Percentiles rank a stretch among this genome's conserved stretches.
Evolutionary conservation across 2,888 invertebrate species (phyloP).

Genomic region (Cataglyphis rosenhaueri): DNA sequence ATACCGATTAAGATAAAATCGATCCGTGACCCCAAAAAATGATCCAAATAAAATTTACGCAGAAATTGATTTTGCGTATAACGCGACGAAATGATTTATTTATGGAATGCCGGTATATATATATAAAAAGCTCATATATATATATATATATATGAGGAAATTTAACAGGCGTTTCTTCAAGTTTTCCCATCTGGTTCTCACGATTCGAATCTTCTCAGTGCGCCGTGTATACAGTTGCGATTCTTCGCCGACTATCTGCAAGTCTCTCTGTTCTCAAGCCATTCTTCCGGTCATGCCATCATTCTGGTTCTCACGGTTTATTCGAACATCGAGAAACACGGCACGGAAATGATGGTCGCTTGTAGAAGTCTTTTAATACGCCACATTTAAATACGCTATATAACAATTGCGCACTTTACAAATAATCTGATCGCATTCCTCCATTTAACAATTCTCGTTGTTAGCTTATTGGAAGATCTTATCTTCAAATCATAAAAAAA

Average conservation of each 20-base stretch:
- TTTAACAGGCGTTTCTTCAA: constrained; percentile 41
- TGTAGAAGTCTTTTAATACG: constrained; percentile 41
- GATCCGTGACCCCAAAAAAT: constrained; percentile 17
- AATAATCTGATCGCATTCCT: constrained; percentile 5
- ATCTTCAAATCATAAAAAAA: constrained; percentile 35
- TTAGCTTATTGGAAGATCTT: constrained; percentile 15
- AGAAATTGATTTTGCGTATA: constrained; percentile 38
- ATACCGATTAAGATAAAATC: constrained; percentile 40
- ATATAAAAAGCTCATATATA: constrained; percentile 21
- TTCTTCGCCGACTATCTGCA: constrained; percentile 70
- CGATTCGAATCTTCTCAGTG: constrained; percentile 74
- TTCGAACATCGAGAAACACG: constrained; percentile 70
- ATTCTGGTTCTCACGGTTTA: constrained; percentile 75
- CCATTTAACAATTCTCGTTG: constrained; percentile 14
- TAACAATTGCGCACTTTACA: constrained; percentile 38
- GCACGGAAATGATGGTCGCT: constrained; percentile 65
- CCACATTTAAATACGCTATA: constrained; percentile 12
- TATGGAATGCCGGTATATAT: constrained; percentile 54
- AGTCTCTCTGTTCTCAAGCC: constrained; percentile 74
- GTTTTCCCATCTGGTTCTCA: constrained; percentile 72
- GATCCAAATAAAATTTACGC: constrained; percentile 21
- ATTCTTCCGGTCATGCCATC: constrained; percentile 77
- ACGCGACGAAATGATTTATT: constrained; percentile 57
- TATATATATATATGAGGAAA: constrained; percentile 52
- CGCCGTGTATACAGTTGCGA: constrained; percentile 65